Percentiles rank a stretch among this genome's conserved stretches.
phyloP scores from a whole-genome alignment of 2,113 vertebrate species.

The Hirundichthys speculiger region DNA sequence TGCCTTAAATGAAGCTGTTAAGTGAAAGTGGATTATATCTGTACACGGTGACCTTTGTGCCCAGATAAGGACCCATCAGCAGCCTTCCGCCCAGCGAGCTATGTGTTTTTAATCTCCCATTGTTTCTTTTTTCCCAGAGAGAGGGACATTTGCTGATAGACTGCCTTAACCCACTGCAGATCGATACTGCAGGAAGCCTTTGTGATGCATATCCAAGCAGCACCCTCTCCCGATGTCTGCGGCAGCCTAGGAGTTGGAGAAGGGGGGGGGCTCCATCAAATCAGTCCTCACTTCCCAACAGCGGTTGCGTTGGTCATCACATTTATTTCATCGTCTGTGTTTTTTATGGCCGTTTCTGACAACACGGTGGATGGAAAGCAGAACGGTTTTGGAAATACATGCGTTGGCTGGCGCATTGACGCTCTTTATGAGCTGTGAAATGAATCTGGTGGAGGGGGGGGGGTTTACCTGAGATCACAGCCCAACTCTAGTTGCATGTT shows the following conservation, averaged over 20 bases:
- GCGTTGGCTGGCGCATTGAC: constrained; percentile 29
- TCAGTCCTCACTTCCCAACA: constrained; percentile 60
- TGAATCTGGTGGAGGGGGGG: too few relatives aligned
- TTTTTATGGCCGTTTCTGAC: constrained; percentile 65
- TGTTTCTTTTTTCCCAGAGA: constrained; percentile 82
- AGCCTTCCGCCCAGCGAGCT: constrained; percentile 70
- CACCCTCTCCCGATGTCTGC: constrained; percentile 48
- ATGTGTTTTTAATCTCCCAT: constrained; percentile 79
- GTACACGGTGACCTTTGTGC: constrained; percentile 78
- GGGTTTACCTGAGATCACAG: constrained; percentile 56
- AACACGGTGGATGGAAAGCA: constrained; percentile 37
- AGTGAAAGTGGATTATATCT: constrained; percentile 82
- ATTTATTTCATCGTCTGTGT: constrained; percentile 59
- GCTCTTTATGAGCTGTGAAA: constrained; percentile 75
- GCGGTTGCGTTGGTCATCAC: constrained; percentile 55
- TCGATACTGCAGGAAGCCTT: constrained; percentile 81
- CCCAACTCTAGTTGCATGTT: constrained; percentile 44
- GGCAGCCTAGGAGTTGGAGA: constrained; percentile 41
- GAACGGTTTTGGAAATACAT: constrained; percentile 40
- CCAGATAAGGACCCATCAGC: constrained; percentile 76
- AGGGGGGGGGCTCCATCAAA: constrained; percentile 66
- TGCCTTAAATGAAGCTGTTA: constrained; percentile 77
- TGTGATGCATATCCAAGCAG: constrained; percentile 82
- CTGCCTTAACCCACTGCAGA: constrained; percentile 77
- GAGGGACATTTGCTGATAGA: constrained; percentile 81